Base-by-base conservation (phyloP, 2,888 invertebrate species). In the Lagria hirta region DNA sequence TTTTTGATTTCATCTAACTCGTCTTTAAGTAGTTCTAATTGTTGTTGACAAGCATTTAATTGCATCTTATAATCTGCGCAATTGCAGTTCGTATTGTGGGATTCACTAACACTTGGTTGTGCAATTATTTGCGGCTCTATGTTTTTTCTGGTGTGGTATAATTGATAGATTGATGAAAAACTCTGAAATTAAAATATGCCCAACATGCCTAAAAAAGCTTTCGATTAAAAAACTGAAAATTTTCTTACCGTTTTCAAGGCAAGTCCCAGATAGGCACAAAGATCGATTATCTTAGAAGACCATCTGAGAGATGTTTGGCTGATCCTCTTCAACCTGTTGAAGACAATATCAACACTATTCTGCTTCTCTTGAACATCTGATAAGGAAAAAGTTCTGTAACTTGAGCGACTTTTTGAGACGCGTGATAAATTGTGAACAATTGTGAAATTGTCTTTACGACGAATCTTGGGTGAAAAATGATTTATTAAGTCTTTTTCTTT, bases 191-290 rank as follows among this genome's bases (percentile, higher is more conserved):
- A 43, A 28, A 8, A 38, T 5, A 42, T 12, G 6, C n/a, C n/a
- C n/a, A n/a, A n/a, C n/a, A n/a, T n/a, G n/a, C n/a, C n/a, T n/a
- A n/a, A n/a, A n/a, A n/a, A n/a, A n/a, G n/a, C n/a, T n/a, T n/a
- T n/a, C n/a, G n/a, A n/a, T n/a, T n/a, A n/a, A n/a, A n/a, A n/a
- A n/a, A n/a, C n/a, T n/a, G n/a, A 29, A 20, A 22, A 32, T 24
- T 11, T 4, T 54, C 57, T 58, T 46, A 67, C 67, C 50, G 58
- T 62, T 51, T 55, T 65, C 13, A 67, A 28, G 13, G 60, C 56
- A 6, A 61, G 35, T 12, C 65, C 64, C 3, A 68, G 30, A 37
- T 62, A 61, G 4, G 52, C 41, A 35, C 62, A 65, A 4, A 61
- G 34, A 10, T 64, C 58, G 14, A 62, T 42, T 13, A 65, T 49